A percentile compares a stretch with the other conserved stretches of the same genome.
These are phyloP conservation scores for Ochotona princeps DNA, from an alignment of 2,113 vertebrate species.

Conservation along the genomic window DNA sequence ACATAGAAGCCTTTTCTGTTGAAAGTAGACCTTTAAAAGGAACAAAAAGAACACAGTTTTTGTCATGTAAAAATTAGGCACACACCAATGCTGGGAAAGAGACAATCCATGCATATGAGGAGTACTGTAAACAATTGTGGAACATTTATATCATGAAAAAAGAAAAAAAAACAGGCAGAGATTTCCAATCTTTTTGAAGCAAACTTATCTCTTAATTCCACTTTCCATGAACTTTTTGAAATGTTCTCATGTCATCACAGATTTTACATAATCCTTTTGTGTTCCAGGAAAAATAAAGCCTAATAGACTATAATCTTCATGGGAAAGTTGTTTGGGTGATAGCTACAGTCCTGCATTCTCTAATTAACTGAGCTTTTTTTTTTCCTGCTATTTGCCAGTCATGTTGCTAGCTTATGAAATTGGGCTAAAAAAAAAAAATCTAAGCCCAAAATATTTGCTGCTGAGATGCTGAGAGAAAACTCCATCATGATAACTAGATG, in stretches of 20 bases:
- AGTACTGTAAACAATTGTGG: too few species aligned
- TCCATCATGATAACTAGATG: neutral
- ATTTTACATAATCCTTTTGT: constrained; percentile 5
- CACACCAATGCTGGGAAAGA: neutral
- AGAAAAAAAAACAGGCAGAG: too few species aligned
- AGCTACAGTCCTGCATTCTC: neutral
- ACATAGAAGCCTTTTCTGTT: neutral
- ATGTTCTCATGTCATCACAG: neutral
- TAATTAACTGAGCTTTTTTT: neutral
- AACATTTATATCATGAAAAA: too few species aligned
- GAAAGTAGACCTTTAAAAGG: neutral
- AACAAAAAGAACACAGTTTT: neutral
- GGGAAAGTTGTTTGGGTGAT: neutral
- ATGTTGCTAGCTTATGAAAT: constrained; percentile 3
- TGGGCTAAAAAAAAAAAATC: neutral
- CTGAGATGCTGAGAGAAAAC: neutral
- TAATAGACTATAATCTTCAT: neutral
- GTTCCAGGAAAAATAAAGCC: constrained; percentile 42
- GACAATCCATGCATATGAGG: neutral
- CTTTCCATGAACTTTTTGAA: too few species aligned
- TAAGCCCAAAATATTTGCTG: neutral
- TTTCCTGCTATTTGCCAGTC: neutral
- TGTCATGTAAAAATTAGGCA: neutral
- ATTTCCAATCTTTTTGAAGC: too few species aligned
- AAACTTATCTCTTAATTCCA: too few species aligned